Evolutionary conservation across 2,113 vertebrate genomes (phyloP), one percentile per base, ranked within the genome.

Genomic region (Tapirus terrestris): DNA sequence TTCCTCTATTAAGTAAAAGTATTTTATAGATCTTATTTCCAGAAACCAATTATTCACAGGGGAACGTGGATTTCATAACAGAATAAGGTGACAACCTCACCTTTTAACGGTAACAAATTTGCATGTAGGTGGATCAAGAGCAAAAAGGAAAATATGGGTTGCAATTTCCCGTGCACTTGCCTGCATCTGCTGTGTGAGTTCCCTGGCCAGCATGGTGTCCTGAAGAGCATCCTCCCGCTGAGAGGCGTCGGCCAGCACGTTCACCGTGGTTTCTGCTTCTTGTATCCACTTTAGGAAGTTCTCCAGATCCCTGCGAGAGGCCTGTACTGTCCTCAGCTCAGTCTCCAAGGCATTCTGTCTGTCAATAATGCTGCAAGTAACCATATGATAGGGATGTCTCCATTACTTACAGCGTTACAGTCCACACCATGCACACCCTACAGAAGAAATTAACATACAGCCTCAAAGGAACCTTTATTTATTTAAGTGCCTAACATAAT

Each of bases 221-320:
- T 99, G 99, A 51, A 98, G 98, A 45, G 99, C 97, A 80, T 99
- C 98, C 97, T 99, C 99, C 97, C 99, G 99, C 97, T 99, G 99
- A 14, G 99, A 99, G 91, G 99, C 99, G 51, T 99, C 99, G 0
- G 99, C 98, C 84, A 99, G 98, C 87, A 99, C 99, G 29, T 99
- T 99, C 75, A 99, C 98, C 0, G 99, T 99, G 0, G 99, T 99
- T 98, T 99, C 99, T 1, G 99, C 99, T 98, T 99, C 99, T 95
- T 99, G 99, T 60, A 99, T 98, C 99, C 99, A 99, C 97, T 99
- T 99, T 12, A 99, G 98, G 95, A 99, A 99, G 96, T 98, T 98
- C 98, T 99, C 99, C 93, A 99, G 98, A 97, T 99, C 99, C 97
- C 98, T 98, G 79, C 99, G 99, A 60, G 99, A 99, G 95, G 98